Evolutionary conservation across 2,797 vertebrate species (phyloP).

Genomic region (Smutsia temminckii): DNA sequence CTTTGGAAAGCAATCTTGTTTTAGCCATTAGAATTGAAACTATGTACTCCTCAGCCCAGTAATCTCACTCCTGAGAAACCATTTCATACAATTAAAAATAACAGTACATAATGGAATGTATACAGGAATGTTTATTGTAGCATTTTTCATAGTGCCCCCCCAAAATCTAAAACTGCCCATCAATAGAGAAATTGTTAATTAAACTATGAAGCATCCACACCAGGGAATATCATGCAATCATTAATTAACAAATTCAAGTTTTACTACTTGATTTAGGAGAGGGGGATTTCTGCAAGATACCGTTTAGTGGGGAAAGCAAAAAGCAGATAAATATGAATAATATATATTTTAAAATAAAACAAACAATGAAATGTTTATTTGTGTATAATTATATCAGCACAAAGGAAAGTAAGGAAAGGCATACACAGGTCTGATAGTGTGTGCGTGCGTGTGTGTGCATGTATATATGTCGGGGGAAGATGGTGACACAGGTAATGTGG

Average conservation of each 20-base stretch:
- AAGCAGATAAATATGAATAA: not conserved
- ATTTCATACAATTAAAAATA: constrained; percentile 8
- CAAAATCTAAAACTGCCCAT: not conserved
- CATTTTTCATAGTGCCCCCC: not conserved
- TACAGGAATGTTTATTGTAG: not conserved
- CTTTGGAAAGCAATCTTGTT: constrained; percentile 56
- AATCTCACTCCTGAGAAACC: constrained; percentile 27
- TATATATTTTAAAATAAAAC: not conserved
- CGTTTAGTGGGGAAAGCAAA: not conserved
- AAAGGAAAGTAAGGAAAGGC: not conserved
- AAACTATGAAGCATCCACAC: not conserved
- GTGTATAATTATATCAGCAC: not conserved
- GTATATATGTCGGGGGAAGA: not conserved
- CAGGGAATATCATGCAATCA: not conserved
- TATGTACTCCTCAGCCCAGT: not conserved
- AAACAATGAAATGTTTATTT: not conserved
- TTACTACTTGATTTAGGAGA: not conserved
- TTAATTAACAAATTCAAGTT: not conserved
- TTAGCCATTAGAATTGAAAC: constrained; percentile 46
- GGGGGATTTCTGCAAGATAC: not conserved
- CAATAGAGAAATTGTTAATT: not conserved
- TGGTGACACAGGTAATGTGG: not conserved
- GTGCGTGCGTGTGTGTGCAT: not conserved
- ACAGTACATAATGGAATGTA: not conserved
- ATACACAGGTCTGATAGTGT: not conserved